A percentile compares a stretch with the other conserved stretches of the same genome.
Conservation (phyloP, 2,888 invertebrate genomes). For the Byasa hedistus region DNA sequence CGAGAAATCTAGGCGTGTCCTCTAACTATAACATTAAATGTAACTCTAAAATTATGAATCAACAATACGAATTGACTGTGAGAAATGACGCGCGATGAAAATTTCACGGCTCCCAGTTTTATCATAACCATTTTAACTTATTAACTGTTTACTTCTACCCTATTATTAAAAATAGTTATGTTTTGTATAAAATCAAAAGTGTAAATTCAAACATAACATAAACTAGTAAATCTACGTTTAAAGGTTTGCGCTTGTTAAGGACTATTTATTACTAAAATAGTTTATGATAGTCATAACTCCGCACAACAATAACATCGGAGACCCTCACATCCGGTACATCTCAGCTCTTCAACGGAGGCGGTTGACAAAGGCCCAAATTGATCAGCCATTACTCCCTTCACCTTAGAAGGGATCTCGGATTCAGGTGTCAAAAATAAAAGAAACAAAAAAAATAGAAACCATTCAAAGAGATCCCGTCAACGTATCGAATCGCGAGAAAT, state of each 20-base stretch:
- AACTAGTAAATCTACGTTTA: too few species aligned
- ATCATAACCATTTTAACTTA: neutral
- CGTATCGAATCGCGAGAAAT: constrained; percentile 66
- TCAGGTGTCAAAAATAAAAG: constrained; percentile 73
- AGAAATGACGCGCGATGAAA: constrained; percentile 12
- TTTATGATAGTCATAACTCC: constrained; percentile 25
- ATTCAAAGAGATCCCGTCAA: constrained; percentile 68
- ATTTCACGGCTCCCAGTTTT: constrained; percentile 11
- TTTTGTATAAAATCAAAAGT: too few species aligned
- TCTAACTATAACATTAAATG: constrained; percentile 2
- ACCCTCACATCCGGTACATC: constrained; percentile 53
- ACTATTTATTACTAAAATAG: constrained; percentile 24
- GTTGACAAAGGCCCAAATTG: constrained; percentile 61
- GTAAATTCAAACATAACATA: too few species aligned
- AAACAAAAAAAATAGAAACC: constrained; percentile 41
- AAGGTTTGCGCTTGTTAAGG: constrained; percentile 16
- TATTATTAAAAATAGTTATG: too few species aligned
- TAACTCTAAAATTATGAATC: constrained; percentile 6
- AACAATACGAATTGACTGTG: constrained; percentile 4
- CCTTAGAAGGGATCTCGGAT: constrained; percentile 57
- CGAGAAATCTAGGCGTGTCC: constrained; percentile 46
- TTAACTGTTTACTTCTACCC: neutral
- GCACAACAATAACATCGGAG: constrained; percentile 33
- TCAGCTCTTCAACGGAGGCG: constrained; percentile 38
- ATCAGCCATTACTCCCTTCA: constrained; percentile 55